Base-by-base conservation (phyloP, 2,113 vertebrate genomes). In the Ochotona curzoniae region DNA sequence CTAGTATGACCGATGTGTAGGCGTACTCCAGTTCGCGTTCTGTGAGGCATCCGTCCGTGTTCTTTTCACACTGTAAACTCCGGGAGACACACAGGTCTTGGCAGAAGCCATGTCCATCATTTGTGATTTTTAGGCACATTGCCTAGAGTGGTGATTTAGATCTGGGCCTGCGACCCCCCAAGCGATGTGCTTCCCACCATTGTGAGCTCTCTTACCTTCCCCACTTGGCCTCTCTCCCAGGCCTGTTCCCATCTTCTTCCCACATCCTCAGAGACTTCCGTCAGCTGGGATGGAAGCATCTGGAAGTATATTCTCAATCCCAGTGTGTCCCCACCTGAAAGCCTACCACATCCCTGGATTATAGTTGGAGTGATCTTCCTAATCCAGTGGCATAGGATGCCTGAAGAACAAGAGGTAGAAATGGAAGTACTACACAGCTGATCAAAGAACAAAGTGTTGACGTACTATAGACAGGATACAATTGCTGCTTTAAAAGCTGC, bases 141-240 rank as follows among this genome's bases (percentile, higher is more conserved):
- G 20, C 38, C 2, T 38, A 7, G 30, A 75, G 71, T 1, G 38
- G 66, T 87, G n/a, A 10, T 73, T 93, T 47, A 32, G 15, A 47
- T 47, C 28, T 0, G 0, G 54, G 35, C 25, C 61, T 44, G 12
- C 28, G 25, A n/a, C 63, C 38, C 28, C 9, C 70, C 28, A 8
- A 6, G 10, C 17, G 0, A 0, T 28, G 21, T 8, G 60, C 32
- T 21, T 25, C 17, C 70, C 26, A 4, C 47, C 11, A 3, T 0
- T 67, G 32, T 61, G 14, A 5, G 0, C 67, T 30, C 18, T 28
- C 2, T 21, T 10, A 0, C 67, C 44, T 66, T 80, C 7, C 9
- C 73, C 26, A 0, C 3, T 23, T 15, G 8, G 32, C 66, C 4
- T 14, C 9, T 3, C 54, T 69, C 7, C 73, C 1, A 0, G 2